Conservation (phyloP, 1,140 invertebrate genomes). For the Oscheius sp. region DNA sequence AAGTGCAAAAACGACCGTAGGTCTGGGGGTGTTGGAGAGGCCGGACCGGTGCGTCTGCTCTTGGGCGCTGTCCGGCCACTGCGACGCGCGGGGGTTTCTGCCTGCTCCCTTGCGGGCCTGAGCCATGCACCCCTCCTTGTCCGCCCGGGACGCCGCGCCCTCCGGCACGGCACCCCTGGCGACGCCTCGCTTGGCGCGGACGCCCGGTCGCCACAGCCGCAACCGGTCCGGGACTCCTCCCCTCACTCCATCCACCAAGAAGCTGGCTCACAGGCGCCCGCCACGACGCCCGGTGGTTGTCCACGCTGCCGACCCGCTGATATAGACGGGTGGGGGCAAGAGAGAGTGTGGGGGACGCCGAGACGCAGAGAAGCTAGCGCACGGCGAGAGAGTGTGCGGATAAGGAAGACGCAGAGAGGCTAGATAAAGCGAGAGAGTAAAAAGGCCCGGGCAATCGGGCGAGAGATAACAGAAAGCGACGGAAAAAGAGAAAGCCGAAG, state of each 20-base stretch:
- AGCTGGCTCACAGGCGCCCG: slow-evolving; percentile 33
- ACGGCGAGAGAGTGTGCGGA: too few relatives aligned
- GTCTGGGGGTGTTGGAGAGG: slow-evolving; percentile 24
- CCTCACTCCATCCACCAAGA: slow-evolving; percentile 34
- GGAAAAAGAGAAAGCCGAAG: too few relatives aligned
- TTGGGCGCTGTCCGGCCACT: slow-evolving; percentile 32
- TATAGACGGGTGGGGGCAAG: too few relatives aligned
- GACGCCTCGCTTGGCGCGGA: slow-evolving; percentile 35
- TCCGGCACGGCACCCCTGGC: slow-evolving; percentile 20
- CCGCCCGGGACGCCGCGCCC: slow-evolving; percentile 14
- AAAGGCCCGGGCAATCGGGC: too few relatives aligned
- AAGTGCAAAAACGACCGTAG: slow-evolving; percentile 2
- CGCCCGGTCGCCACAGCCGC: slow-evolving; percentile 27
- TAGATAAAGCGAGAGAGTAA: too few relatives aligned
- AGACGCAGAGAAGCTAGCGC: too few relatives aligned
- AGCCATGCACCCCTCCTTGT: slow-evolving; percentile 31
- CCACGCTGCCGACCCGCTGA: too few relatives aligned
- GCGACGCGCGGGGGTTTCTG: slow-evolving; percentile 62
- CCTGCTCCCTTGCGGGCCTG: slow-evolving; percentile 33
- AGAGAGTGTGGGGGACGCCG: too few relatives aligned
- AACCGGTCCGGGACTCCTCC: slow-evolving; percentile 13
- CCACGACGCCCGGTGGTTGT: slow-evolving; percentile 31
- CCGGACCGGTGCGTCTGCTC: neutral
- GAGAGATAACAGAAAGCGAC: too few relatives aligned
- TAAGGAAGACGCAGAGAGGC: too few relatives aligned